Percentiles rank a stretch among this genome's conserved stretches.
Evolutionary conservation across 2,797 vertebrate species (phyloP).

Genomic region (Hirundo rustica): DNA sequence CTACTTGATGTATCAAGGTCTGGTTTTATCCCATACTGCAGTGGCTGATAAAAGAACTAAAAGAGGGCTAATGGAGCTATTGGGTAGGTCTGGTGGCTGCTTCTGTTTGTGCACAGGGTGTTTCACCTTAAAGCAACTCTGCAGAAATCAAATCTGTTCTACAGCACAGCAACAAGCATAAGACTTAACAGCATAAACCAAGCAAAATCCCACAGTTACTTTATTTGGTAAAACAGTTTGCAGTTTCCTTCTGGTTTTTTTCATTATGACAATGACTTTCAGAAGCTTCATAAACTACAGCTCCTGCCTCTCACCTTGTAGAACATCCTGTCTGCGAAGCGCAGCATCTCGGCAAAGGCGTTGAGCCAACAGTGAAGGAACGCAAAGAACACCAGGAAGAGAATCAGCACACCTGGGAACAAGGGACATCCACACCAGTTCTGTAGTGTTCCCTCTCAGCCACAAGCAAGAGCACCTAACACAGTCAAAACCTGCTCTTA

Average conservation of each 20-base stretch:
- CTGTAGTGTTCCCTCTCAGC: background rate
- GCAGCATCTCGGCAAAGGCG: slow-evolving; percentile 96
- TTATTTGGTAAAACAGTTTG: background rate
- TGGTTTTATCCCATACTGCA: background rate
- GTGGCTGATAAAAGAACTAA: background rate
- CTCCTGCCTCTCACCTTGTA: slow-evolving; percentile 84
- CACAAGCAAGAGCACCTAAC: background rate
- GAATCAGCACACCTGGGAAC: slow-evolving; percentile 84
- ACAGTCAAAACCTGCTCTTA: background rate
- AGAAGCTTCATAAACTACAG: background rate
- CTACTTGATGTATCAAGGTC: background rate
- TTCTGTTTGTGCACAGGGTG: background rate
- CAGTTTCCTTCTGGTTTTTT: background rate
- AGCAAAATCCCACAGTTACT: background rate
- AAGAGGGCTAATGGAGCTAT: background rate
- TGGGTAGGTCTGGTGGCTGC: background rate
- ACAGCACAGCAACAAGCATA: background rate
- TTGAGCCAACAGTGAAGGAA: slow-evolving; percentile 98
- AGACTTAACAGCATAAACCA: background rate
- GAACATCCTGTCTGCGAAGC: slow-evolving; percentile 96
- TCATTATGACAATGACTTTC: background rate
- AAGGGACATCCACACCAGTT: background rate
- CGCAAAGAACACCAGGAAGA: slow-evolving; percentile 90
- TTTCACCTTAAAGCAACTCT: background rate
- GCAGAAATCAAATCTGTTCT: background rate